phyloP scores from a whole-genome alignment of 2,888 invertebrate genomes.

The Chymomyza procnemis region DNA sequence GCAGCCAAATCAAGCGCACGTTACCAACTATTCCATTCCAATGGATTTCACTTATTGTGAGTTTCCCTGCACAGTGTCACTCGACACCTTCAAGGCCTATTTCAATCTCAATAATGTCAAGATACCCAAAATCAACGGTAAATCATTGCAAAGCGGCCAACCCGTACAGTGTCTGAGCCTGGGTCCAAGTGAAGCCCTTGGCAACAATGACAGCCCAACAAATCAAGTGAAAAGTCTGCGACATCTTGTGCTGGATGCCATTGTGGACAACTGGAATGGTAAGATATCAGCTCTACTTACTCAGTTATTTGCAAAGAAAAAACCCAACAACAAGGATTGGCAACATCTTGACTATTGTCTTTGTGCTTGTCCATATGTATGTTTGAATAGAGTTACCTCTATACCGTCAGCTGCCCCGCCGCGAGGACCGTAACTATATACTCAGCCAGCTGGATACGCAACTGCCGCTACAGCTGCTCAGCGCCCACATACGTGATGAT shows the following conservation, averaged over 20 bases:
- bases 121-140: constrained; percentile 58
- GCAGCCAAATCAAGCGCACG: background rate
- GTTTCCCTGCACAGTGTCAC: constrained; percentile 75
- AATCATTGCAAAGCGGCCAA: constrained; percentile 46
- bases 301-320: background rate
- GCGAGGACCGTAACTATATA: constrained; percentile 76
- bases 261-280: constrained; percentile 77
- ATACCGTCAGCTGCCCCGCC: constrained; percentile 65
- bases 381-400: constrained; percentile 69
- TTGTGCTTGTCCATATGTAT: constrained; percentile 6
- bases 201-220: constrained; percentile 54
- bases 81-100: constrained; percentile 77
- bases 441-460: constrained; percentile 74
- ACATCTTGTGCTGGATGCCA: constrained; percentile 74
- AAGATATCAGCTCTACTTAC: constrained; percentile 27
- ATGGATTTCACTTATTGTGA: constrained; percentile 75
- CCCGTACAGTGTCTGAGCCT: constrained; percentile 14
- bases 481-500: constrained; percentile 74
- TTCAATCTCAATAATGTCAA: constrained; percentile 58
- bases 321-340: constrained; percentile 3
- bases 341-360: constrained; percentile 9
- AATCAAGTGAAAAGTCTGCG: constrained; percentile 73
- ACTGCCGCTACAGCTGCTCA: constrained; percentile 74
- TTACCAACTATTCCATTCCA: constrained; percentile 15
- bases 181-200: constrained; percentile 28